Evolutionary conservation across 2,113 vertebrate genomes (phyloP).

Genomic region (Fulmarus glacialis): DNA sequence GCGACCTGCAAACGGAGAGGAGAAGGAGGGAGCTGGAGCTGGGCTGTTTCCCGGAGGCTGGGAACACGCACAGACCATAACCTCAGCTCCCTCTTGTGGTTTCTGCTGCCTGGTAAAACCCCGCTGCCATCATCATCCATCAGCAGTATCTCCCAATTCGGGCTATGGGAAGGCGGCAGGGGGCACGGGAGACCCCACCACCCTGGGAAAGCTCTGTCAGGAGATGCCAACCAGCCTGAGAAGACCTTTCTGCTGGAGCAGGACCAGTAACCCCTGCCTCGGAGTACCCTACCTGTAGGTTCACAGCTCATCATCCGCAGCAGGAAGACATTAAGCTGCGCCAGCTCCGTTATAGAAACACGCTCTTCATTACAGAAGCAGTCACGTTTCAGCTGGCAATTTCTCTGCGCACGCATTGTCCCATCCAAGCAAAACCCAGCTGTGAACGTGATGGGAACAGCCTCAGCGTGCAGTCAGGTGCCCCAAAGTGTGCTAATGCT

Average conservation of each 20-base stretch:
- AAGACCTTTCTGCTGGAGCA: background rate
- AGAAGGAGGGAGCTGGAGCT: background rate
- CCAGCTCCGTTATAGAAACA: background rate
- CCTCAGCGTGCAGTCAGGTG: background rate
- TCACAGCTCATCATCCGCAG: accelerated
- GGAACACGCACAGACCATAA: background rate
- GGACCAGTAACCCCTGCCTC: background rate
- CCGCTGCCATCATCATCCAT: accelerated
- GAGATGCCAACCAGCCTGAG: background rate
- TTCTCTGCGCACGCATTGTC: background rate
- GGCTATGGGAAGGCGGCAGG: background rate
- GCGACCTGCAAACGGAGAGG: background rate
- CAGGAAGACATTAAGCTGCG: background rate
- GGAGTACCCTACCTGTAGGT: background rate
- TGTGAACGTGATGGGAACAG: background rate
- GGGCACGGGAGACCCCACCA: background rate
- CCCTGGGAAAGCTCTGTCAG: background rate
- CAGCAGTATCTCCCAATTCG: accelerated
- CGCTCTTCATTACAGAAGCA: accelerated
- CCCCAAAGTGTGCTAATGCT: background rate
- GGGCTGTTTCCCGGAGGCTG: background rate
- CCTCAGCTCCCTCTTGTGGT: background rate
- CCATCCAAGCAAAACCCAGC: background rate
- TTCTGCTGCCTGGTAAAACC: background rate
- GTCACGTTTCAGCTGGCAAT: background rate